phyloP scores from a whole-genome alignment of 2,888 invertebrate species.

The Sphaeridia pumilis region DNA sequence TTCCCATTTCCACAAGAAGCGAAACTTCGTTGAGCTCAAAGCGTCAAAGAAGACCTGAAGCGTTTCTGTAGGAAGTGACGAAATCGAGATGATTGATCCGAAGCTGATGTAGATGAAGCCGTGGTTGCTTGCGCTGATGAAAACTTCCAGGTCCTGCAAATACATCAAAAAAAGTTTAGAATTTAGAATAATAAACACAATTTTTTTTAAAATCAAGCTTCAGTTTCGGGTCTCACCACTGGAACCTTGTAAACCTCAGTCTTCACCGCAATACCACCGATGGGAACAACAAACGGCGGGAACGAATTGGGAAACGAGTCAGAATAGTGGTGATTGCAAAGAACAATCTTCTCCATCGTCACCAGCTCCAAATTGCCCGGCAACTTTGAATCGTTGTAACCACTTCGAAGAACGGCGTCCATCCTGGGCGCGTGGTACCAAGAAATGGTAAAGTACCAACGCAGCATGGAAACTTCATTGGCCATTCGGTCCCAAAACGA shows the following conservation, averaged over 20 bases:
- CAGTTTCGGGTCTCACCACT: too few species aligned
- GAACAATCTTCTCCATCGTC: not conserved
- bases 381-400: not conserved
- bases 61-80: not conserved
- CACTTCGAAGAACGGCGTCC: too few species aligned
- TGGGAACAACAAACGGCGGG: constrained; percentile 6
- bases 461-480: not conserved
- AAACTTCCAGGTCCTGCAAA: not conserved
- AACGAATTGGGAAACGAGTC: not conserved
- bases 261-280: constrained; percentile 9
- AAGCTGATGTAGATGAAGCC: constrained; percentile 31
- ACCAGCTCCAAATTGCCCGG: not conserved
- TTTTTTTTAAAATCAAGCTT: too few species aligned
- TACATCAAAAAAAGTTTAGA: too few species aligned
- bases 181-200: too few species aligned
- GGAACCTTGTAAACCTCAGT: too few species aligned
- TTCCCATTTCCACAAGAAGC: constrained; percentile 16
- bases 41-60: constrained; percentile 5
- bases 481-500: not conserved
- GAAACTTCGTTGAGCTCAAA: not conserved
- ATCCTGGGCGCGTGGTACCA: too few species aligned
- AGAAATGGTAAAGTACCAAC: not conserved
- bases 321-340: constrained; percentile 6
- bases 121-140: not conserved
- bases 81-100: constrained; percentile 10